phyloP scores from a whole-genome alignment of 37 sponge, comb jelly and placozoan genomes.

The Mnemiopsis leidyi region DNA sequence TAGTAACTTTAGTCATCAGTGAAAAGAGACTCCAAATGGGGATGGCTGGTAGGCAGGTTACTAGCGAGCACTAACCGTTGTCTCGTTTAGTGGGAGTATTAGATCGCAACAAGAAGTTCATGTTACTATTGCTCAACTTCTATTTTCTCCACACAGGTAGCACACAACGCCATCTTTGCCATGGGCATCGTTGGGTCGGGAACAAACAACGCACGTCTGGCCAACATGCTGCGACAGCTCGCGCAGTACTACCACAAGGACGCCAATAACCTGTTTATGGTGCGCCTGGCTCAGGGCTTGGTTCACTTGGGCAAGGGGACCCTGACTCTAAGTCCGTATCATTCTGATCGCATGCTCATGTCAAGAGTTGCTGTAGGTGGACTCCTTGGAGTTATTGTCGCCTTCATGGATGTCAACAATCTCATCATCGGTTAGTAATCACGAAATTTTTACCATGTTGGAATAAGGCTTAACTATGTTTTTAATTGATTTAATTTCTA shows the following conservation, averaged over 20 bases:
- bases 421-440: slow-evolving; percentile 1
- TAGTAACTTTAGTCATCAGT: not conserved
- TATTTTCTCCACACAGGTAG: slow-evolving; percentile 65
- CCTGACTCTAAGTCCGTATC: slow-evolving; percentile 91
- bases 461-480: no score
- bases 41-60: not conserved
- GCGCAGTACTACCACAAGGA: slow-evolving; percentile 98
- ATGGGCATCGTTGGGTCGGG: slow-evolving; percentile 94
- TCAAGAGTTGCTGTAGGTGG: slow-evolving; percentile 88
- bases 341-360: slow-evolving; percentile 83
- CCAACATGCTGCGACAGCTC: slow-evolving; percentile 86
- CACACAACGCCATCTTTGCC: slow-evolving; percentile 89
- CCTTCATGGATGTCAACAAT: slow-evolving; percentile 80
- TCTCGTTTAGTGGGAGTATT: not conserved
- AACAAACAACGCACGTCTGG: slow-evolving; percentile 96
- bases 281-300: slow-evolving; percentile 93
- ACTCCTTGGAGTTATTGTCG: slow-evolving; percentile 74
- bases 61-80: not conserved
- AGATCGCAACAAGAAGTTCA: not conserved
- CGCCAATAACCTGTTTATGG: slow-evolving; percentile 85
- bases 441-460: not conserved
- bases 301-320: slow-evolving; percentile 96
- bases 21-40: not conserved
- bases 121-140: no score
- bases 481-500: no score